These are phyloP conservation scores for Phengaris arion DNA, from an alignment of 2,888 invertebrate genomes.

Conservation along the genomic window DNA sequence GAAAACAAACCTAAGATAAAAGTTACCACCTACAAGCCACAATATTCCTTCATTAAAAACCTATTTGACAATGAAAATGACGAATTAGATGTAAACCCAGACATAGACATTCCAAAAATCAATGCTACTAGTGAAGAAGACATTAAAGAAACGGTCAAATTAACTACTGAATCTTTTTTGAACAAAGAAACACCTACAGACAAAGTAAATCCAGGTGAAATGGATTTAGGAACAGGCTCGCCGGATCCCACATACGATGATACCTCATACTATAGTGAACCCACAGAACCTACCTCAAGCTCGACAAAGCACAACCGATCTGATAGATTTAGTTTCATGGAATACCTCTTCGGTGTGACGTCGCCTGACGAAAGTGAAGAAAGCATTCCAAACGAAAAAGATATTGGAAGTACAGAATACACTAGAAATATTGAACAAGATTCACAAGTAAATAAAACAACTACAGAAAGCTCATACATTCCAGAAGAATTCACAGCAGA, in stretches of 20 bases:
- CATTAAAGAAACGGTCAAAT: slow-evolving; percentile 34
- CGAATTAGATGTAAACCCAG: slow-evolving; percentile 47
- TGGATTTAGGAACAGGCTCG: slow-evolving; percentile 65
- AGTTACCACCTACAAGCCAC: slow-evolving; percentile 68
- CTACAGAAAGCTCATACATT: slow-evolving; percentile 62
- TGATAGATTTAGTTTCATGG: slow-evolving; percentile 65
- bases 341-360: slow-evolving; percentile 66
- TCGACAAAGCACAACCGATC: slow-evolving; percentile 51
- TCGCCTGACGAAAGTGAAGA: slow-evolving; percentile 48
- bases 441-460: slow-evolving; percentile 50
- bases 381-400: slow-evolving; percentile 36
- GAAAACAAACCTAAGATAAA: slow-evolving; percentile 50
- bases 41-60: slow-evolving; percentile 55
- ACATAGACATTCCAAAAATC: slow-evolving; percentile 59
- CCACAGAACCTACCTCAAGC: slow-evolving; percentile 55
- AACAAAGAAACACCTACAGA: slow-evolving; percentile 39
- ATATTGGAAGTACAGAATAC: slow-evolving; percentile 30
- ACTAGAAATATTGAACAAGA: slow-evolving; percentile 42
- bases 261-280: slow-evolving; percentile 51
- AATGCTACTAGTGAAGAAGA: slow-evolving; percentile 35
- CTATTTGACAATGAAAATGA: slow-evolving; percentile 52
- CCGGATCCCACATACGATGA: slow-evolving; percentile 63
- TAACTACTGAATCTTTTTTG: slow-evolving; percentile 39
- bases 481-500: slow-evolving; percentile 69
- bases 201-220: slow-evolving; percentile 55